Evolutionary conservation across 2,113 vertebrate genomes (phyloP).

Genomic region (Sinocyclocheilus anophthalmus): DNA sequence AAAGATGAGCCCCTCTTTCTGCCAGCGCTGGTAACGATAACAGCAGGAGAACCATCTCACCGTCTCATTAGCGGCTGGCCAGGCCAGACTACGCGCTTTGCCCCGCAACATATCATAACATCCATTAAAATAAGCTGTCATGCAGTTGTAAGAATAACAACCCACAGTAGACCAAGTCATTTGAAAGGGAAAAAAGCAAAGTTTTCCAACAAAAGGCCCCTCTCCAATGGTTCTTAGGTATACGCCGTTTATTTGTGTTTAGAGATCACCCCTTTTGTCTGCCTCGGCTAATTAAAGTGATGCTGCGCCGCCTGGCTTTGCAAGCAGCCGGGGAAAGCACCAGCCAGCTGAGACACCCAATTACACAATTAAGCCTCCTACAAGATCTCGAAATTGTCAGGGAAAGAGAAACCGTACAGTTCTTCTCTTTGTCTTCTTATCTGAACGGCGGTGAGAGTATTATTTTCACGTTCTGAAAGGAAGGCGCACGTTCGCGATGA

Average conservation of each 20-base stretch:
- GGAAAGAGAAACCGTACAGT: slow-evolving; percentile 4
- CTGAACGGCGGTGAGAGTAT: not conserved
- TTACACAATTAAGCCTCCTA: slow-evolving; percentile 53
- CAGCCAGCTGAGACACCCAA: slow-evolving; percentile 45
- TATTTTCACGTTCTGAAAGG: slow-evolving; percentile 14
- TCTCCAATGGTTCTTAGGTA: slow-evolving; percentile 50
- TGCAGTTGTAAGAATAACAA: slow-evolving; percentile 62
- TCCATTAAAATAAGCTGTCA: slow-evolving; percentile 70
- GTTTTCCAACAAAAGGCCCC: slow-evolving; percentile 43
- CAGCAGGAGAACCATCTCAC: slow-evolving; percentile 61
- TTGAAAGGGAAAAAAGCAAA: slow-evolving; percentile 48
- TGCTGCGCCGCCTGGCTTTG: slow-evolving; percentile 26
- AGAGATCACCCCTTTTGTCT: slow-evolving; percentile 50
- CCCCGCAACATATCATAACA: slow-evolving; percentile 61
- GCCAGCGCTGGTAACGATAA: slow-evolving; percentile 58
- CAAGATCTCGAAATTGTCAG: slow-evolving; percentile 31
- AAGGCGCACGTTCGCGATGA: slow-evolving; percentile 12
- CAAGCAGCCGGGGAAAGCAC: slow-evolving; percentile 28
- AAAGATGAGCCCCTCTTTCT: slow-evolving; percentile 65
- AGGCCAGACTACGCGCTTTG: slow-evolving; percentile 57
- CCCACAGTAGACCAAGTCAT: slow-evolving; percentile 58
- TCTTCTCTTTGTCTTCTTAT: slow-evolving; percentile 1
- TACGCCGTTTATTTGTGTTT: slow-evolving; percentile 57
- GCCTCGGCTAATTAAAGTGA: slow-evolving; percentile 58
- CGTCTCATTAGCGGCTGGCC: slow-evolving; percentile 66